Base-by-base conservation (phyloP, 92 coral and sea anemone genomes). In the Blastomussa wellsi region DNA sequence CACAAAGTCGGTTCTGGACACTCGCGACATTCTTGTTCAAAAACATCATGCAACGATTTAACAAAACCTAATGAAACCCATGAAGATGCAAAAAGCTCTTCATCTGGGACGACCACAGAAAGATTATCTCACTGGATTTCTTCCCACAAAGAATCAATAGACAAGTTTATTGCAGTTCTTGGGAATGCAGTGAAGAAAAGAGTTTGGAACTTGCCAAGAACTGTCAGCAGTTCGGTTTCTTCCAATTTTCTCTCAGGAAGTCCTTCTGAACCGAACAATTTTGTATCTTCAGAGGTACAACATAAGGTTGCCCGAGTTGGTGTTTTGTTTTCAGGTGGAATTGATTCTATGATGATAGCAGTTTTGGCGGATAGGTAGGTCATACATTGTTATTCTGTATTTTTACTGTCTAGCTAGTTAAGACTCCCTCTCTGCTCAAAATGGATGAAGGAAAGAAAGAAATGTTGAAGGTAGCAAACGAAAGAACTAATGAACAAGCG, bases 311-410 rank as follows among this genome's bases (percentile, higher is more conserved):
- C 93, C 74, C 84, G 88, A 14, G 92, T 97, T 82, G 99, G 99
- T 24, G 79, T 97, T 83, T 86, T 97, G 20, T 97, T 97, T 51
- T 97, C 99, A 24, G 99, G 99, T 65, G 99, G 99, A 57, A 86
- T 97, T 29, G 99, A 97, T 77, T 97, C 99, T 12, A 97, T 97
- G 82, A 92, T 97, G 62, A 86, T 97, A 1, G 95, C 99, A 59
- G 98, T 90, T 13, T 82, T 97, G 59, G 97, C 98, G 15, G 98
- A 97, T 77, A 97, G 91, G 99, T 96, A 87, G 69, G 88, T 77
- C 8, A 35, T 3, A 7, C 13, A 62, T 10, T 26, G 5, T 59
- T 24, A 2, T 31, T 59, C 7, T 24, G 66, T 59, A 15, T 59
- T 59, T 12, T 59, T 59, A 48, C 16, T 39, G 44, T 39, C 7